These are phyloP conservation scores for Odontesthes bonariensis DNA, from an alignment of 2,113 vertebrate genomes.

Conservation along the genomic window DNA sequence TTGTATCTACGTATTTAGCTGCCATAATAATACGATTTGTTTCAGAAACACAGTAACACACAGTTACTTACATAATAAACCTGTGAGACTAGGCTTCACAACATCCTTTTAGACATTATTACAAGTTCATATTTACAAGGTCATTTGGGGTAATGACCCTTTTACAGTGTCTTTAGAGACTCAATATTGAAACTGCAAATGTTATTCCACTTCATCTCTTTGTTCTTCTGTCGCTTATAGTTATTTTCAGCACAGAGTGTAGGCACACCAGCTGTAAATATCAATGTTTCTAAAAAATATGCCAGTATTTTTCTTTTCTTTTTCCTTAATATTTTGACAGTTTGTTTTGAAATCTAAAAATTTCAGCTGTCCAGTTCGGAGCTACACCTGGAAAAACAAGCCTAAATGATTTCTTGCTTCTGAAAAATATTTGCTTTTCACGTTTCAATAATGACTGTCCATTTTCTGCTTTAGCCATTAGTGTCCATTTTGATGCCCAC, in stretches of 20 bases:
- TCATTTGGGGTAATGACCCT: slow-evolving; percentile 46
- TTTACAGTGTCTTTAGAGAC: slow-evolving; percentile 14
- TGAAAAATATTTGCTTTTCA: neutral
- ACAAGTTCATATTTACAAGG: slow-evolving; percentile 51
- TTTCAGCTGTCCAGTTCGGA: neutral
- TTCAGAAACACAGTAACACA: slow-evolving; percentile 22
- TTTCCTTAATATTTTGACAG: no score
- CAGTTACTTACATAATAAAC: slow-evolving; percentile 22
- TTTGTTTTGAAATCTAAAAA: no score
- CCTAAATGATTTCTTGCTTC: neutral
- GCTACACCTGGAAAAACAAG: neutral
- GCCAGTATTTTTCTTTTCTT: no score
- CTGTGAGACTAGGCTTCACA: slow-evolving; percentile 14
- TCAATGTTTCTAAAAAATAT: no score
- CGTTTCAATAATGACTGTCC: neutral
- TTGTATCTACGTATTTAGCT: slow-evolving; percentile 31
- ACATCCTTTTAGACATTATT: slow-evolving; percentile 28
- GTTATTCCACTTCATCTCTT: slow-evolving; percentile 1
- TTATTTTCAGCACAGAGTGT: neutral
- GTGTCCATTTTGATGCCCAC: no score
- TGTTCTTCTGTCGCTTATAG: slow-evolving; percentile 7
- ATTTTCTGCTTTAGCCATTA: no score
- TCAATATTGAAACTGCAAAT: slow-evolving; percentile 30
- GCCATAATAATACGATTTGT: slow-evolving; percentile 15
- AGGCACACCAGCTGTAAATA: neutral